Conservation (phyloP, 1,140 invertebrate genomes). For the Drosophila jambulina region DNA sequence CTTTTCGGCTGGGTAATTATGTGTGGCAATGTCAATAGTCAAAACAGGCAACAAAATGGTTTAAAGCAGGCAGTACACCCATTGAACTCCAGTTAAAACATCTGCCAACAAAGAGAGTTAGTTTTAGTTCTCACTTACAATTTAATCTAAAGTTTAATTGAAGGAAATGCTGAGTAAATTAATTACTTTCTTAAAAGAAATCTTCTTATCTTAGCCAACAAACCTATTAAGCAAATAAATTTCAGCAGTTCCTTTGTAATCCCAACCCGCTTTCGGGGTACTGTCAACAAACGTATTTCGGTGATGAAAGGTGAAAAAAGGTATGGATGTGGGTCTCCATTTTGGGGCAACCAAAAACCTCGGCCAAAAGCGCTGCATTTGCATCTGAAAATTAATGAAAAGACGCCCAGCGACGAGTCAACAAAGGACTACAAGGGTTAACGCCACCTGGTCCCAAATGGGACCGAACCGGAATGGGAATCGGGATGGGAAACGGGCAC, state of each 20-base stretch:
- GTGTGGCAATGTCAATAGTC: constrained; percentile 31
- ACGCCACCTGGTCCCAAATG: constrained; percentile 33
- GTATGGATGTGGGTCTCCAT: constrained; percentile 11
- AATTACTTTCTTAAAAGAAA: neutral
- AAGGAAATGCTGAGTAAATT: no score
- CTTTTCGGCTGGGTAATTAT: constrained; percentile 33
- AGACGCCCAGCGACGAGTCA: constrained; percentile 46
- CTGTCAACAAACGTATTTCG: constrained; percentile 25
- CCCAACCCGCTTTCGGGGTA: neutral
- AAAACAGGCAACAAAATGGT: constrained; percentile 15
- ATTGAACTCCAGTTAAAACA: neutral
- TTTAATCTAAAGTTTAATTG: neutral
- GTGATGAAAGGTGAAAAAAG: constrained; percentile 37
- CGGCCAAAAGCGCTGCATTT: constrained; percentile 33
- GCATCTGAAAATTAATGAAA: constrained; percentile 61
- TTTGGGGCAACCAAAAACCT: neutral
- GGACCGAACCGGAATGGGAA: neutral
- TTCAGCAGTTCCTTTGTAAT: neutral
- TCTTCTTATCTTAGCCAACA: neutral
- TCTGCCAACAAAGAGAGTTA: neutral
- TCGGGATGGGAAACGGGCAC: constrained; percentile 9
- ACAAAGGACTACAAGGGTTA: constrained; percentile 42
- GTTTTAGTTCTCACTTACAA: neutral
- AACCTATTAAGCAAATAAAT: constrained; percentile 15
- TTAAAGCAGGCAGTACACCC: neutral